These are phyloP conservation scores for Passer montanus DNA, from an alignment of 2,113 vertebrate genomes.

Conservation along the genomic window DNA sequence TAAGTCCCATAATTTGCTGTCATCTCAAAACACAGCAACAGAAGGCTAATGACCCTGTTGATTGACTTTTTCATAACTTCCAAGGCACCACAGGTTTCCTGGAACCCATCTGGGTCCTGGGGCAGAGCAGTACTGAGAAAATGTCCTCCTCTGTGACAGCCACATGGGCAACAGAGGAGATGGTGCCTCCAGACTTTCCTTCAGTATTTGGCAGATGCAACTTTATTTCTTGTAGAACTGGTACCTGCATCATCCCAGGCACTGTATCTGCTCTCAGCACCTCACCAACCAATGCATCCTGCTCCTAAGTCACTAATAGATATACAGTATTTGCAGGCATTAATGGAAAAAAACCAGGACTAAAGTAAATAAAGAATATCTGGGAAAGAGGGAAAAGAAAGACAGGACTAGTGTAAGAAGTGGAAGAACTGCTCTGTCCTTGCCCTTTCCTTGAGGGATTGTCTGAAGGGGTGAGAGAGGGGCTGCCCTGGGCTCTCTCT, in stretches of 20 bases:
- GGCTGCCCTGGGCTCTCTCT: not conserved
- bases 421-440: not conserved
- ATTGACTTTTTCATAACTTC: not conserved
- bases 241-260: not conserved
- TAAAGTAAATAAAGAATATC: not conserved
- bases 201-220: not conserved
- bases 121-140: not conserved
- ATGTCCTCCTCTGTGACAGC: not conserved
- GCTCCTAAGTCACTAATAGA: not conserved
- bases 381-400: not conserved
- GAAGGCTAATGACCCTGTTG: not conserved
- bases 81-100: not conserved
- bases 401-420: not conserved
- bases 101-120: not conserved
- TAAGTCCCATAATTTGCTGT: not conserved
- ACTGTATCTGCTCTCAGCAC: not conserved
- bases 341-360: not conserved
- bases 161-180: not conserved
- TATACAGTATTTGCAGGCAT: accelerated
- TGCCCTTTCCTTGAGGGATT: not conserved
- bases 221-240: not conserved
- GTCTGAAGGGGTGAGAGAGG: not conserved
- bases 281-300: not conserved
- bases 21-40: not conserved
- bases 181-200: not conserved